phyloP scores from a whole-genome alignment of 2,113 vertebrate genomes.

The Eonycteris spelaea region DNA sequence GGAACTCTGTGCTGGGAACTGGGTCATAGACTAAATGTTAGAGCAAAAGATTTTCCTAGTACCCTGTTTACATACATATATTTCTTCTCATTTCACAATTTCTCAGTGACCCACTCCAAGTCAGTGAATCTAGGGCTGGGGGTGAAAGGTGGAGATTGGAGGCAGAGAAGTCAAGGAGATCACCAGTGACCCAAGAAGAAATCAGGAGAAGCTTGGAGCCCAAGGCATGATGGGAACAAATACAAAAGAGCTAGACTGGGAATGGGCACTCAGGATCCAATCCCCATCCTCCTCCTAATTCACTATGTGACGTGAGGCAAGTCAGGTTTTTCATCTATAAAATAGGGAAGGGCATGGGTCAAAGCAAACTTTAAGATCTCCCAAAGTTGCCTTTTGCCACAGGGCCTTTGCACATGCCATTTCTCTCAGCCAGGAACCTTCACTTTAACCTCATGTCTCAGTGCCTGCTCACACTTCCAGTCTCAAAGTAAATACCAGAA shows the following conservation, averaged over 20 bases:
- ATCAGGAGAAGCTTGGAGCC: not conserved
- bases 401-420: not conserved
- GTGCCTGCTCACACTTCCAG: not conserved
- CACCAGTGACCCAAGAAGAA: not conserved
- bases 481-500: not conserved
- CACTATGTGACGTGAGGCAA: not conserved
- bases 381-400: not conserved
- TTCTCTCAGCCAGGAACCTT: not conserved
- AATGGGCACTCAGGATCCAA: not conserved
- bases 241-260: not conserved
- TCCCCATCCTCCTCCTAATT: not conserved
- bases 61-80: not conserved
- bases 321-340: not conserved
- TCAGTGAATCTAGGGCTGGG: not conserved
- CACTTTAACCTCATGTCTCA: not conserved
- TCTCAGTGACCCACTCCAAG: not conserved
- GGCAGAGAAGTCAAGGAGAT: not conserved
- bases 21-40: not conserved
- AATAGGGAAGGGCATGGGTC: not conserved
- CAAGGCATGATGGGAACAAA: not conserved
- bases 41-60: not conserved
- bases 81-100: not conserved
- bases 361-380: not conserved
- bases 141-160: accelerated
- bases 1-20: not conserved